Evolutionary conservation across 2,113 vertebrate genomes (phyloP), one percentile per base, ranked within the genome.

Genomic region (Lucifuga dentata): DNA sequence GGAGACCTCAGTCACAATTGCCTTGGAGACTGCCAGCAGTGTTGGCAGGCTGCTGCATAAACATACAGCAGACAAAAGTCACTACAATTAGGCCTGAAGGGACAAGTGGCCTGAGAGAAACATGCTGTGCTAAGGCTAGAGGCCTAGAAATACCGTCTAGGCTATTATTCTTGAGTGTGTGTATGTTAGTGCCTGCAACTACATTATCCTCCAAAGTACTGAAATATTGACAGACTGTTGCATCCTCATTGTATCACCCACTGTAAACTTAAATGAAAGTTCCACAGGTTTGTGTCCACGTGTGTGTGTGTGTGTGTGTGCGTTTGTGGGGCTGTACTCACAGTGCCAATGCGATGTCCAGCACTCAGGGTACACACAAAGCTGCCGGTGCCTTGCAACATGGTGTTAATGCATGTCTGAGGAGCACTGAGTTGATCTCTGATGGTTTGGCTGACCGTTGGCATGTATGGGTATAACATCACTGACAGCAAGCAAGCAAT

Each of bases 391-490:
- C 68, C 91, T 38, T 75, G 56, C 51, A 94, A 59, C 71, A 97
- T 91, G 49, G 93, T 50, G 0, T 57, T 76, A 65, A 87, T 9
- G 62, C 88, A 91, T 36, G 85, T 83, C 0, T 73, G 58, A 2
- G 90, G 87, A 8, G 95, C 91, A 11, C 94, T 89, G 48, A 99
- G 91, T 83, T 98, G 97, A 15, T 61, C 69, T 69, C 95, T 93
- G 90, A 99, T 98, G 72, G 93, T 91, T 1, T 81, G 56, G 45
- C 96, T 95, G 72, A 97, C 69, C 0, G 88, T 76, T 0, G 97
- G 97, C 95, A 98, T 96, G 87, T 95, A 99, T 0, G 97, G 97
- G 81, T 92, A 91, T 2, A 98, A 76, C 92, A 98, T 92, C 49
- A 93, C 81, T 0, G 96, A 95, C 29, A 98, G 88, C 67, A 95